Base-by-base conservation (phyloP, 2,113 vertebrate species). In the Bolborhynchus lineola region DNA sequence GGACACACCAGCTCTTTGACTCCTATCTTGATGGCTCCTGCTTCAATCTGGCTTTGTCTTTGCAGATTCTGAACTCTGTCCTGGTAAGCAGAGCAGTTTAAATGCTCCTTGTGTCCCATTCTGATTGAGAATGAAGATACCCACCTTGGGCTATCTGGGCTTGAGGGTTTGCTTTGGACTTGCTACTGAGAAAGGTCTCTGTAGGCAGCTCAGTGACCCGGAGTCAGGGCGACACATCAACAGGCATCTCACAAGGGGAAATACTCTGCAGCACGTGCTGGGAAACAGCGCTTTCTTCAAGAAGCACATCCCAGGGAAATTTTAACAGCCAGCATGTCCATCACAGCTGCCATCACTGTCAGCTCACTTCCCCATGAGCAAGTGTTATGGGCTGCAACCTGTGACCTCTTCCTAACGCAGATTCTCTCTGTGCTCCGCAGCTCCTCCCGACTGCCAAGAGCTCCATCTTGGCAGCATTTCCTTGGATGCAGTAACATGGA, bases 281-380 rank as follows among this genome's bases (percentile, higher is more conserved):
- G 37, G 37, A 75, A 94, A 57, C 14, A 72, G 16, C 31, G 62
- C 39, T 57, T 86, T 55, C 49, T n/a, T 59, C 5, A 55, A 26
- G 46, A 65, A 93, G 44, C 33, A 57, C 53, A 26, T 44, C 37
- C 35, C 52, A 80, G 39, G 44, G 52, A 86, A 79, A 50, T 1
- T 28, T 1, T 37, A 76, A 42, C 19, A 79, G 64, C 26, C 64
- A 71, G 37, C 1, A 0, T 1, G 11, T 20, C 60, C 68, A 52
- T 16, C 44, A 26, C 47, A 65, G 33, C 15, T 55, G 63, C 70
- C 20, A 37, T 0, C 2, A 1, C 53, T 60, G 15, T 2, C 53
- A 69, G 8, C 37, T 81, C 5, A 1, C 68, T 59, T 20, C 65
- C 17, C 33, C 57, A 37, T 11, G 41, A 19, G 26, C 11, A 26